Evolutionary conservation across 2,113 vertebrate species (phyloP), one percentile per base, ranked within the genome.

Genomic region (Cacatua alba): DNA sequence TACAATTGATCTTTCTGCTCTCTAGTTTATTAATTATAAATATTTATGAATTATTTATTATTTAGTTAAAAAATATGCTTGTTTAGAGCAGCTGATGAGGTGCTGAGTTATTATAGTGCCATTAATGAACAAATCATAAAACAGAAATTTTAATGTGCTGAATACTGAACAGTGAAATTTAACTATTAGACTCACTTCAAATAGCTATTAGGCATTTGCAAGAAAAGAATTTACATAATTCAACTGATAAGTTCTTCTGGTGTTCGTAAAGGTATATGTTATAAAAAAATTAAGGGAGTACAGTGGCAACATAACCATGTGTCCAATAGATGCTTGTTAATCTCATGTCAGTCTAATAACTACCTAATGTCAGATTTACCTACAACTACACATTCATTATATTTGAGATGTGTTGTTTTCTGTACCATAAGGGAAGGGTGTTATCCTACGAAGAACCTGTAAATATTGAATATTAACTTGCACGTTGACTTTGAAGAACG

Each of bases 21-120:
- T 94, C 80, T 76, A 88, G 91, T 96, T 98, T 97, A 97, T 94
- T 96, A 95, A 97, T 97, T 95, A 96, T 90, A 88, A 96, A 95
- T 96, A 95, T 76, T 93, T 94, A 88, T 97, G 69, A 90, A 96
- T 97, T 95, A 97, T 97, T 96, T 96, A 95, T 91, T 91, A 46
- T 95, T 92, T 86, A 71, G 76, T 94, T 67, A 2, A 31, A 77
- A 96, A 88, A 91, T 41, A 77, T 65, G 65, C 82, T 96, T 95
- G 86, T 97, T 97, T 96, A 92, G 95, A 95, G 89, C 43, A 96
- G 84, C 46, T 94, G 77, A 94, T 95, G 93, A 97, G 95, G 92
- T 96, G 72, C 92, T 94, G 86, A 95, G 88, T 95, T 96, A 93
- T 97, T 96, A 85, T 75, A 92, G 90, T 82, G n/a, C 74, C 84